phyloP scores from a whole-genome alignment of 2,888 invertebrate species.

The Mesorhabditis spiculigera region DNA sequence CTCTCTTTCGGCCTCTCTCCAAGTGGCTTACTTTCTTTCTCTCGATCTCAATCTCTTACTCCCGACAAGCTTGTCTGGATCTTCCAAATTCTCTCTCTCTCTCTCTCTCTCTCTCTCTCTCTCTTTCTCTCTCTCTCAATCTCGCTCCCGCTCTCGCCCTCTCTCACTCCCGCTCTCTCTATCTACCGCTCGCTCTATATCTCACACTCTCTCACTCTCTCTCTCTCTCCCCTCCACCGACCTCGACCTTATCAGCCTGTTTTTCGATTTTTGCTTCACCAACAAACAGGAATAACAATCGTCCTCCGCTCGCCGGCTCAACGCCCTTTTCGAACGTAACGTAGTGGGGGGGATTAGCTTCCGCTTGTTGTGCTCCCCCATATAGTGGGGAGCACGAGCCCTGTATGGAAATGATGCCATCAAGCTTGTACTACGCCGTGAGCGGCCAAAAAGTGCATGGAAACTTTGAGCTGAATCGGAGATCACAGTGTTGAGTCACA shows the following conservation, averaged over 20 bases:
- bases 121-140: not conserved
- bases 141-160: not conserved
- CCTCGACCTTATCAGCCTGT: not conserved
- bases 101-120: not conserved
- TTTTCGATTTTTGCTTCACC: not conserved
- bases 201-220: not conserved
- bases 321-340: no score
- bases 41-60: not conserved
- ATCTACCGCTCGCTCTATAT: not conserved
- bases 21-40: not conserved
- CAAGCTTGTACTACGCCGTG: no score
- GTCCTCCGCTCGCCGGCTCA: not conserved
- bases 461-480: no score
- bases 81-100: not conserved
- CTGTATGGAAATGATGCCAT: no score
- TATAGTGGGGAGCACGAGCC: no score
- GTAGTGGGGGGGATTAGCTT: not conserved
- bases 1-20: not conserved
- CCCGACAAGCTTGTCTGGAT: not conserved
- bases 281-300: not conserved
- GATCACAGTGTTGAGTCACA: no score
- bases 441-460: no score
- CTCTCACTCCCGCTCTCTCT: not conserved
- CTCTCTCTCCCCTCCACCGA: slow-evolving; percentile 1
- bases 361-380: not conserved